Base-by-base conservation (phyloP, 2,888 invertebrate species). In the Mythimna lalbum region DNA sequence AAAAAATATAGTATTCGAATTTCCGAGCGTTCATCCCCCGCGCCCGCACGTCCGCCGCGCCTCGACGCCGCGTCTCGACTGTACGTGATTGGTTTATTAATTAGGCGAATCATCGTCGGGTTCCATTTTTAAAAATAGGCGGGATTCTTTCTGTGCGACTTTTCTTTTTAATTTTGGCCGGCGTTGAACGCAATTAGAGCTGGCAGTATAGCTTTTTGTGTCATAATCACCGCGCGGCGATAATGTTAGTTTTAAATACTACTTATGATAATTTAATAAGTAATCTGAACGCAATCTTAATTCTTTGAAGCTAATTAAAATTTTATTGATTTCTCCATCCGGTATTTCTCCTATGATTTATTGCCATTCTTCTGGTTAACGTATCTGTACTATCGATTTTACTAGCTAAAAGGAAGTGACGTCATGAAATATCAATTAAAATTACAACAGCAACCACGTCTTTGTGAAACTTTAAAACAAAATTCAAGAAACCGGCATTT, bases 31-130 rank as follows among this genome's bases (percentile, higher is more conserved):
- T 94, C 95, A 95, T 94, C 95, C 95, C 95, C 95, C 94, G 93
- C 93, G 92, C 94, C 94, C 95, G 94, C 96, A 93, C 95, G 95
- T 93, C 95, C 94, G 94, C 93, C 95, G 95, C 95, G 91, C 95
- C 93, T 93, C 94, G 93, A 90, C 92, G 94, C 95, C 95, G 95
- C 95, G 95, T 94, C 96, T 93, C 95, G 94, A 93, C 92, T 94
- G 95, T 95, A 95, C 96, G 96, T 96, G 96, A 96, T 96, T 96
- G 96, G 96, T 95, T 96, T 96, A 95, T 95, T 95, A 96, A 96
- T 96, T 96, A 96, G 95, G 94, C 95, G 95, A 95, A 95, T 96
- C 95, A 95, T 95, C 95, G 88, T 89, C 91, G 90, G 91, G 91
- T 91, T 91, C 89, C 92, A 92, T 95, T 96, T 96, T 96, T 94